Evolutionary conservation across 1,140 invertebrate species (phyloP), one percentile per base, ranked within the genome.

Genomic region (Cotesia vestalis): DNA sequence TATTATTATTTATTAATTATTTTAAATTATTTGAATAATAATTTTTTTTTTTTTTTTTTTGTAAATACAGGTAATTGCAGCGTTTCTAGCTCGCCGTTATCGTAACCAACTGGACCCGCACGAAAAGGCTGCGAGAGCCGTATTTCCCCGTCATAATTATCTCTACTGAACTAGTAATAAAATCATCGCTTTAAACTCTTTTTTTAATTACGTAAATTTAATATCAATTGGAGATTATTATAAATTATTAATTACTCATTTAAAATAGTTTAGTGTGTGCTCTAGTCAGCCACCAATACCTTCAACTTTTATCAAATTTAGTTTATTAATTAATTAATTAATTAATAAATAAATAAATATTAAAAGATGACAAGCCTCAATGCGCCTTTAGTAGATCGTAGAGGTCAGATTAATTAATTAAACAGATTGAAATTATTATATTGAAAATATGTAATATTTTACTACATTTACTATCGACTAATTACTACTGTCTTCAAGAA

Each of bases 21-120:
- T n/a, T 6, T 1, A 11, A 20, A 20, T 57, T 57, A 57, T 12
- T 14, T 6, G 17, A 17, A 14, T 57, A 17, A 14, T 20, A 8
- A 57, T n/a, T n/a, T n/a, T n/a, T n/a, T n/a, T n/a, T n/a, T 17
- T 17, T 17, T 17, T 17, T 9, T 59, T 86, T 86, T 35, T 27
- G 27, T 27, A 27, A 27, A 27, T 27, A 27, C 84, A 94, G 93
- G 88, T 94, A 78, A 89, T 93, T 80, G 92, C 92, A 81, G 90
- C 93, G 77, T 91, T 92, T 82, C 86, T 93, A 81, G 91, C 92
- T 69, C 89, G 90, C 83, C 89, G 89, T 77, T 94, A 92, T 82
- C 89, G 92, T 80, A 94, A 94, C 85, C 91, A 92, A 85, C 89
- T 91, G 55, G 90, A 93, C 88, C 91, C 92, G 67, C 86, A 89